phyloP scores from a whole-genome alignment of 1,140 invertebrate genomes.

The Drosophila aff. region DNA sequence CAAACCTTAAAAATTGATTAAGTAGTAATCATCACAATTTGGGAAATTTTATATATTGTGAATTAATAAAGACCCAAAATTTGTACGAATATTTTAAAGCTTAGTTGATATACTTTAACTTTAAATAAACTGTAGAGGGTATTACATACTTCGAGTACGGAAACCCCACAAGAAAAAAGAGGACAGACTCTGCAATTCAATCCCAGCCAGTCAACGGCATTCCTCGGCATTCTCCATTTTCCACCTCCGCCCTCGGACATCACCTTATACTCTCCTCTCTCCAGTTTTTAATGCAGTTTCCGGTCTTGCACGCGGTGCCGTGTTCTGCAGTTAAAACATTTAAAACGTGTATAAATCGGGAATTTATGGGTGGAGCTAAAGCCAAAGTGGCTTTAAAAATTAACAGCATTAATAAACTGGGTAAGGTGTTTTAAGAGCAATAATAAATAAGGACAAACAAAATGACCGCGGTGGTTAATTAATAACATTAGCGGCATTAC shows the following conservation, averaged over 20 bases:
- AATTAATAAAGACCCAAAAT: too few species aligned
- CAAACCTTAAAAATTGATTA: neutral
- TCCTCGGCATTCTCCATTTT: constrained; percentile 23
- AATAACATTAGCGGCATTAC: constrained; percentile 50
- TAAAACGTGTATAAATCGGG: constrained; percentile 66
- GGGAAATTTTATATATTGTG: neutral
- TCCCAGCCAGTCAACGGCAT: constrained; percentile 45
- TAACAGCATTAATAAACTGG: constrained; percentile 61
- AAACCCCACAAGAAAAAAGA: neutral
- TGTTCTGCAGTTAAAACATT: constrained; percentile 63
- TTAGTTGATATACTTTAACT: neutral
- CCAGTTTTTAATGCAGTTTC: constrained; percentile 50
- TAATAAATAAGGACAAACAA: constrained; percentile 31
- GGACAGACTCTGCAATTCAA: constrained; percentile 25
- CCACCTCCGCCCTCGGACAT: constrained; percentile 18
- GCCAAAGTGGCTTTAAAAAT: constrained; percentile 73
- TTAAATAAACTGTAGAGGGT: neutral
- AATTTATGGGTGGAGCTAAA: constrained; percentile 40
- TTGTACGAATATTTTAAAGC: neutral
- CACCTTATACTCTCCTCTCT: constrained; percentile 19
- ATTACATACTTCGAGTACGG: neutral
- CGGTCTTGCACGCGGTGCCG: constrained; percentile 28
- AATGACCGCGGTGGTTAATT: constrained; percentile 33
- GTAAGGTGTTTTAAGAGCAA: constrained; percentile 24
- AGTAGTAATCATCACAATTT: too few species aligned